Base-by-base conservation (phyloP, 2,797 vertebrate species). In the Microctenopoma steveboyesi region DNA sequence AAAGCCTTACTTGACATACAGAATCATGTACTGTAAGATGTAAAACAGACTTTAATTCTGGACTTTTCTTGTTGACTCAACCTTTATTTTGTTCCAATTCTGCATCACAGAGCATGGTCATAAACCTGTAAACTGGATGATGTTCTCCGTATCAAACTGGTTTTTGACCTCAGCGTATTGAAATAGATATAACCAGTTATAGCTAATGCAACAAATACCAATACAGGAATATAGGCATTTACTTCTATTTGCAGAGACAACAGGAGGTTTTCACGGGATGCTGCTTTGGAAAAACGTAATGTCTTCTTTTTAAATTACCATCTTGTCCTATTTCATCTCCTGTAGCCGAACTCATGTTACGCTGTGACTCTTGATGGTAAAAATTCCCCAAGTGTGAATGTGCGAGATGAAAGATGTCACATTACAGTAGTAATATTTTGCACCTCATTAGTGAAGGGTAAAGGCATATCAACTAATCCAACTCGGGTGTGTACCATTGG, bases 11-110 rank as follows among this genome's bases (percentile, higher is more conserved):
- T 76, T 82, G 72, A 84, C 69, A 63, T 55, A 45, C 45, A 64
- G 53, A 65, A 66, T 80, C 53, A 40, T 68, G 64, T 80, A 72
- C 76, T 85, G 80, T 86, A 72, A 76, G 51, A 48, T 13, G 39
- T 73, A 39, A 53, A 70, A 60, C 4, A 53, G 14, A 46, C 35
- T 33, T 11, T 51, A 52, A 67, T 53, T 69, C 28, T 61, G 40
- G 18, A 52, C 35, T 76, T 56, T 69, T 12, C 10, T 35, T 15
- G 2, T 52, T 28, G 14, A 30, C 46, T 68, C 35, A 35, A n/a
- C 22, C 22, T 59, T 55, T 49, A 28, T 70, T 55, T 62, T 30
- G 61, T 42, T 59, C 16, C 30, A 35, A n/a, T 45, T 60, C 46
- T 66, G 56, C 73, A 55, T 8, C 30, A 35, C 71, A 56, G 45